These are phyloP conservation scores for Pelosia muscerda DNA, from an alignment of 2,888 invertebrate species.

Conservation along the genomic window DNA sequence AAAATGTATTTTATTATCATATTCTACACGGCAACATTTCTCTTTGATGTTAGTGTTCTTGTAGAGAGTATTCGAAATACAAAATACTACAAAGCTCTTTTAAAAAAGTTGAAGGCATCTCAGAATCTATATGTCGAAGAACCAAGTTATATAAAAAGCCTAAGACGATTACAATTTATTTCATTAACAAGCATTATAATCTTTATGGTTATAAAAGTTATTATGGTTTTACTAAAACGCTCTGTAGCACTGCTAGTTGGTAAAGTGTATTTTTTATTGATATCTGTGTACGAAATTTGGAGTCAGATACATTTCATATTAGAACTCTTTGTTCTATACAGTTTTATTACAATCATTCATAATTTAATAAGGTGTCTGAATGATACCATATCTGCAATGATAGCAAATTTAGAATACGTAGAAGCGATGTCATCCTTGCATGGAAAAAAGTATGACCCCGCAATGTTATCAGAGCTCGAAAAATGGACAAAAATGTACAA, in stretches of 20 bases:
- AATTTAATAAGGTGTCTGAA: conserved; percentile 12
- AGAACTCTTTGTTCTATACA: conserved; percentile 10
- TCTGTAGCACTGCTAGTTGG: no score
- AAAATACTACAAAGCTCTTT: conserved; percentile 2
- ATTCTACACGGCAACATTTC: neutral
- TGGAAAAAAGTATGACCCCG: neutral
- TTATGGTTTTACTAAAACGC: neutral
- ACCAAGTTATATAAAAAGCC: neutral
- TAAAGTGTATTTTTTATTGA: neutral
- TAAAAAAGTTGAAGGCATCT: neutral
- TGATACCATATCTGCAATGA: conserved; percentile 1
- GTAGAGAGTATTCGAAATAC: neutral
- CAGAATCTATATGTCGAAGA: neutral
- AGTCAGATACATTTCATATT: conserved; percentile 11
- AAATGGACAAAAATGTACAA: conserved; percentile 22
- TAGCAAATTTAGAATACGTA: neutral
- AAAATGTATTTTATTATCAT: neutral
- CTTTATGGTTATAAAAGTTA: neutral
- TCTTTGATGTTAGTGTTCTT: neutral
- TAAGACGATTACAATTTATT: neutral
- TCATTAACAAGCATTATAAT: neutral
- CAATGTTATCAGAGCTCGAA: neutral
- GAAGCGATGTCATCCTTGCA: neutral
- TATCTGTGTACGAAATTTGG: conserved; percentile 6
- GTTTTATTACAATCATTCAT: conserved; percentile 4